Evolutionary conservation across 2,888 invertebrate genomes (phyloP), one percentile per base, ranked within the genome.

Genomic region (Habroteleia sp.): DNA sequence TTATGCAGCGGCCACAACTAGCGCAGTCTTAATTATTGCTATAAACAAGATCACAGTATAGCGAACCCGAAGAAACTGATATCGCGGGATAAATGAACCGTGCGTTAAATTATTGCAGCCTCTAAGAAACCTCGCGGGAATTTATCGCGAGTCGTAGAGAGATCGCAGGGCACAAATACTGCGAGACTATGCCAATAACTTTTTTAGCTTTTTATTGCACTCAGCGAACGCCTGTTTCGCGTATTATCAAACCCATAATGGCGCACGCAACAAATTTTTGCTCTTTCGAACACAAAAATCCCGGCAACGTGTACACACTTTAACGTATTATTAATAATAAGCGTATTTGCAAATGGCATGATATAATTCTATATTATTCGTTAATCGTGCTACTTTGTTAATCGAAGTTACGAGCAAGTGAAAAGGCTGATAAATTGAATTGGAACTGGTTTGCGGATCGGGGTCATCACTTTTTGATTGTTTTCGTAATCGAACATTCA

Each of bases 51-150:
- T 56, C 65, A 33, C 37, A 42, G 37, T 27, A 33, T 56, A 39
- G 69, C 48, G 14, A 35, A 37, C 42, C 33, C 31, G 39, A 69
- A 37, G 50, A 42, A 72, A 65, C 72, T 52, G 72, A 72, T 72
- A 72, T 44, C 50, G 25, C 58, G 10, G 44, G 58, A 65, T 72
- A 72, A 72, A 56, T 71, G 62, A 71, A 63, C 54, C 62, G 54
- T 71, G 54, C 46, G 62, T 37, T 71, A 48, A 71, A 35, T 62
- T 54, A 63, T 71, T 62, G 62, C 71, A 41, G 69, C 50, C 58
- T 69, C 42, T 35, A 35, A 33, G 60, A 52, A 46, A 31, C 52
- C 17, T 27, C 42, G 33, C 31, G 23, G 20, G 35, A 44, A 27
- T 54, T 68, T 56, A 60, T 60, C 50, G 42, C 48, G 23, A 37